Evolutionary conservation across 2,797 vertebrate genomes (phyloP), one percentile per base, ranked within the genome.

Genomic region (Chanos chanos): DNA sequence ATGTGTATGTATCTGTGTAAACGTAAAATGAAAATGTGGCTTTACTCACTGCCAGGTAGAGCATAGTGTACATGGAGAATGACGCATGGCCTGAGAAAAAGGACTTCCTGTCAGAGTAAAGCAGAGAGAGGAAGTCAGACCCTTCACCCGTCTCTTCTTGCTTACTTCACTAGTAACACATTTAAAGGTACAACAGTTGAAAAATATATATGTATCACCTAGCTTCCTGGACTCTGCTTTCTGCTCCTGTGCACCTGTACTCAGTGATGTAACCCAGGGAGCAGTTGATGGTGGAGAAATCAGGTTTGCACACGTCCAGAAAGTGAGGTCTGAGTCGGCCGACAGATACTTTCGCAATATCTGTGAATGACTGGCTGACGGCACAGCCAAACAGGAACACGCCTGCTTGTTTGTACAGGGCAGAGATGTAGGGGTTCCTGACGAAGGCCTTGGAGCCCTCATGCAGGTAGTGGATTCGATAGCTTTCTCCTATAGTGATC

Each of bases 51-150:
- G 93, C 94, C 79, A 99, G 85, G 75, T 97, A 99, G 24, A 99
- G 89, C 96, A 99, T 99, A 44, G 94, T 97, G 83, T 95, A 98
- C 89, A 97, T 94, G 67, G 96, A 97, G 86, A 99, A 99, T 2
- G 95, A 99, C 0, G 95, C 95, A 0, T 98, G 95, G 66, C 96
- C 96, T 0, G 96, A 99, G 88, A 97, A 97, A 86, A 99, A 99
- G 16, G 96, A 99, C 78, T 95, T 99, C 87, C 96, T 99, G 87
- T 9, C 79, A 85, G 77, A 21, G 83, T 2, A 52, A 43, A 84
- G 79, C 71, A 77, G 66, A 72, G 4, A 54, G 13, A 61, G 9
- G 19, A 18, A 22, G 45, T 16, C 0, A 25, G 9, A 15, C 37
- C 9, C 31, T 9, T 9, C 31, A 31, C 7, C 37, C 2, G 5